Evolutionary conservation across 2,113 vertebrate genomes (phyloP).

Genomic region (Bambusicola thoracicus): DNA sequence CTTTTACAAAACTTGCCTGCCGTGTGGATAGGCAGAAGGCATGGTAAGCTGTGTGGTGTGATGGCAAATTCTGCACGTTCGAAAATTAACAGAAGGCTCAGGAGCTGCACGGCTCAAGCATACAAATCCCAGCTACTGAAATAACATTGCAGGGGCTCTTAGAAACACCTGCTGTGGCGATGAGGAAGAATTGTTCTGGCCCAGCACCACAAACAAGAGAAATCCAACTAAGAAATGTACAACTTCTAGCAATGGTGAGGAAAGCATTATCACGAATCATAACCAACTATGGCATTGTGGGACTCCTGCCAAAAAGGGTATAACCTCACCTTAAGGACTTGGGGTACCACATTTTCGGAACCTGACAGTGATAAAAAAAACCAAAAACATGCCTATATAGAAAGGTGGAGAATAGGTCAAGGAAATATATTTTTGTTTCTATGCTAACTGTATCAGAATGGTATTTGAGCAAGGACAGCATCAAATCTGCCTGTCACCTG

Average conservation of each 20-base stretch:
- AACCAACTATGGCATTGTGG: not conserved
- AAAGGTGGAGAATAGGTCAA: not conserved
- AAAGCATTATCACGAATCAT: not conserved
- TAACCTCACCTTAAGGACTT: not conserved
- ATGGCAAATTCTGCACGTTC: not conserved
- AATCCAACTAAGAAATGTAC: not conserved
- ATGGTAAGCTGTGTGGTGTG: not conserved
- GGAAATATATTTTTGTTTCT: not conserved
- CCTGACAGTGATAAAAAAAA: not conserved
- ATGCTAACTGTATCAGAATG: rapidly evolving
- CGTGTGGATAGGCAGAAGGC: not conserved
- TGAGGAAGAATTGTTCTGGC: not conserved
- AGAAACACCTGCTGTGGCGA: rapidly evolving
- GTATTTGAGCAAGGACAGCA: not conserved
- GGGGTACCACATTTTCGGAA: not conserved
- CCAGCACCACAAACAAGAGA: not conserved
- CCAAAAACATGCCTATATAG: not conserved
- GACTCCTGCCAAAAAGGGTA: not conserved
- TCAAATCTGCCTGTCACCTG: not conserved
- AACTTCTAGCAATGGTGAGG: not conserved
- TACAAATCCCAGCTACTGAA: not conserved
- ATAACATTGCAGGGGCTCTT: not conserved
- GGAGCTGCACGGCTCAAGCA: not conserved
- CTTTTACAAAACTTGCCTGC: not conserved
- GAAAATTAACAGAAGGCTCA: not conserved